Evolutionary conservation across 2,113 vertebrate species (phyloP).

Genomic region (Crocuta crocuta): DNA sequence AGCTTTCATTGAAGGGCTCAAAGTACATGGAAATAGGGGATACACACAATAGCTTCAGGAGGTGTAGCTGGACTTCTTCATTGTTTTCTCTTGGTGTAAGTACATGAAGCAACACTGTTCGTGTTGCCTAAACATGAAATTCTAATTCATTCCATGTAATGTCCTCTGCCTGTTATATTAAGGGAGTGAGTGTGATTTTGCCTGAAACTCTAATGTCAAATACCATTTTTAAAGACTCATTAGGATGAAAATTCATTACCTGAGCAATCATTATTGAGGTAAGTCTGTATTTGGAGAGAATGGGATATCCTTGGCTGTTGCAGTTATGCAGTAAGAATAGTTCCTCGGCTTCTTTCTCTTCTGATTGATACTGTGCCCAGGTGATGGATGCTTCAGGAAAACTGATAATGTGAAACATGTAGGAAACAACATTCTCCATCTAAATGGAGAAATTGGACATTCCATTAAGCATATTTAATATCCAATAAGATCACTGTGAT

Average conservation of each 20-base stretch:
- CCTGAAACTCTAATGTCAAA: neutral
- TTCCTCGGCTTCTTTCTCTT: neutral
- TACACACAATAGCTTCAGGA: neutral
- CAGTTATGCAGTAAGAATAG: neutral
- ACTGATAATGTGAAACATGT: neutral
- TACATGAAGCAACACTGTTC: neutral
- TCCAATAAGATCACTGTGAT: neutral
- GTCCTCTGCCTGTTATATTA: neutral
- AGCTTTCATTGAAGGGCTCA: neutral
- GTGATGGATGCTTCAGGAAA: neutral
- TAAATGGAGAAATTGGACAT: conserved; percentile 7
- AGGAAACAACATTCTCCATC: neutral
- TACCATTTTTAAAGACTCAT: neutral
- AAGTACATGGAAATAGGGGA: neutral
- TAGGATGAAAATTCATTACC: neutral
- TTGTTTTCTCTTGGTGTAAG: neutral
- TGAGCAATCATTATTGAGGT: neutral
- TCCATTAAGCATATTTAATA: neutral
- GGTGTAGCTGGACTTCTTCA: neutral
- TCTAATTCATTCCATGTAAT: neutral
- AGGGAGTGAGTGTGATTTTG: neutral
- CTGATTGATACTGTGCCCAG: neutral
- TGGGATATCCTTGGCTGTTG: neutral
- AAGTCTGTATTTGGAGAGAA: neutral
- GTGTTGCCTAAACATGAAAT: neutral